A percentile compares a stretch with the other conserved stretches of the same genome.
Conservation (phyloP, 2,797 vertebrate species). For the Xiphophorus birchmanni region DNA sequence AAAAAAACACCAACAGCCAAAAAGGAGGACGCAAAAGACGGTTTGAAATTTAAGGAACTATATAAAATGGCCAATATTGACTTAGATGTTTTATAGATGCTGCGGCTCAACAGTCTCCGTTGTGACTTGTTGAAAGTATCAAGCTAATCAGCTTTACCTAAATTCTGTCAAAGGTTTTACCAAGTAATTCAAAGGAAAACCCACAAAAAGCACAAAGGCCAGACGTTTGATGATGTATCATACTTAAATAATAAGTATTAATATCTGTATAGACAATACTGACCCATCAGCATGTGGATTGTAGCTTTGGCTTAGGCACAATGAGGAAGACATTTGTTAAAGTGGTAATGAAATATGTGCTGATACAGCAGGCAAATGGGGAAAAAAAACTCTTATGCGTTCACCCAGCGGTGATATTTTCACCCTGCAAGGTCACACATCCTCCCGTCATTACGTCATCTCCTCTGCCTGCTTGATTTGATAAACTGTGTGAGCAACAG, state of each 20-base stretch:
- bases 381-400: slow-evolving; percentile 2
- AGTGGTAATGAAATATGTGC: slow-evolving; percentile 26
- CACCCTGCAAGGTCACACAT: slow-evolving; percentile 35
- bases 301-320: slow-evolving; percentile 37
- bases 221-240: no score
- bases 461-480: slow-evolving; percentile 16
- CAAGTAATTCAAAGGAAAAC: no score
- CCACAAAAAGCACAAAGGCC: no score
- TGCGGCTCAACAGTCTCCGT: not conserved
- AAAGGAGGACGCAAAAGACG: not conserved
- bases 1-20: not conserved
- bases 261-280: no score
- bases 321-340: not conserved
- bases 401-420: slow-evolving; percentile 16
- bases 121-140: not conserved
- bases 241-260: no score
- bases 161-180: no score
- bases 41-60: slow-evolving; percentile 3
- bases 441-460: slow-evolving; percentile 41
- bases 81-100: not conserved
- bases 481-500: slow-evolving; percentile 24
- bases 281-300: slow-evolving; percentile 9
- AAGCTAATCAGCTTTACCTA: not conserved
- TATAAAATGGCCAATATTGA: not conserved
- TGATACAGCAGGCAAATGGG: slow-evolving; percentile 4